Conservation (phyloP, 2,888 invertebrate species). For the Synergus laeviventris region DNA sequence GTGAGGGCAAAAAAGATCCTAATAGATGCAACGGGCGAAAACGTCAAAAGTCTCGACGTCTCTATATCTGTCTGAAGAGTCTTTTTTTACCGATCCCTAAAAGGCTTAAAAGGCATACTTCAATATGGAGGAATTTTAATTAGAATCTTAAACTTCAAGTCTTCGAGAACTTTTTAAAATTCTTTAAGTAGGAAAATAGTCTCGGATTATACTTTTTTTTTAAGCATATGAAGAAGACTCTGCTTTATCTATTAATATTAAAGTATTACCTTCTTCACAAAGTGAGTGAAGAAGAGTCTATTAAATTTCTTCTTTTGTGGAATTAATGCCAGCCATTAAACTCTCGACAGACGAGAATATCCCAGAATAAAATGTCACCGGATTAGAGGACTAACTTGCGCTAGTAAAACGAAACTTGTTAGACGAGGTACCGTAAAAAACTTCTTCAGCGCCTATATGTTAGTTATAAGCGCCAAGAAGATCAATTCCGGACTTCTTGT, state of each 20-base stretch:
- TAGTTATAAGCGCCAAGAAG: neutral
- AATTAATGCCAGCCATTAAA: conserved; percentile 36
- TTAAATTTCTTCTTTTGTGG: conserved; percentile 40
- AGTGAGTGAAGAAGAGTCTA: conserved; percentile 29
- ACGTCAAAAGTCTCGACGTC: conserved; percentile 56
- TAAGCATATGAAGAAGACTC: too few relatives aligned
- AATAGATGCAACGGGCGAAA: conserved; percentile 45
- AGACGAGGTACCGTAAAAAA: neutral
- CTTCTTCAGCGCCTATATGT: neutral
- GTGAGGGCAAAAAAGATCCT: conserved; percentile 18
- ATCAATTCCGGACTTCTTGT: conserved; percentile 20
- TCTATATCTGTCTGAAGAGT: conserved; percentile 56
- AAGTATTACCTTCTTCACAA: neutral
- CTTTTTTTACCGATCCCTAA: conserved; percentile 40
- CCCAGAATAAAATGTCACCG: neutral
- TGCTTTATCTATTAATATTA: too few relatives aligned
- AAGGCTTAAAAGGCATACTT: conserved; percentile 36
- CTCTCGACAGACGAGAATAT: conserved; percentile 15
- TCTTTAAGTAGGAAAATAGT: too few relatives aligned
- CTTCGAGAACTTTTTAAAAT: neutral
- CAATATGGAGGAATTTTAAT: conserved; percentile 54
- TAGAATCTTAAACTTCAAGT: conserved; percentile 29
- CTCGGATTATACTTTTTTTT: too few relatives aligned
- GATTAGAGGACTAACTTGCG: conserved; percentile 30
- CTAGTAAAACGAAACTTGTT: neutral